These are phyloP conservation scores for Hydrochoerus hydrochaeris DNA, from an alignment of 2,113 vertebrate species.

Conservation along the genomic window DNA sequence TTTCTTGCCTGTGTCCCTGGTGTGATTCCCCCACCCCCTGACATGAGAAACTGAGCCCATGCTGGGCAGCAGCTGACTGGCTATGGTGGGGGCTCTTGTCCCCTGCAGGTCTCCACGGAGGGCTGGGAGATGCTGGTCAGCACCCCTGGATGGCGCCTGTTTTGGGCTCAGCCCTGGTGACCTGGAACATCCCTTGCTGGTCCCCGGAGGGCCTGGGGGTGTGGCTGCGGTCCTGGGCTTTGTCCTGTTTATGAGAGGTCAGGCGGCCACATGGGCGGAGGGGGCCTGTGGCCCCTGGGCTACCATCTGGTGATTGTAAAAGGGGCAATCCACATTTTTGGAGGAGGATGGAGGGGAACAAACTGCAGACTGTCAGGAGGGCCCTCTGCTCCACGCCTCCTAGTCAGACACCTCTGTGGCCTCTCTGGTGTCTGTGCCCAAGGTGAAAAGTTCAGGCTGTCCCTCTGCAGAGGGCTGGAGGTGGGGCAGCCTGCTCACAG, in stretches of 20 bases:
- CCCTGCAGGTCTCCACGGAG: neutral
- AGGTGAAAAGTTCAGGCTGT: slow-evolving; percentile 89
- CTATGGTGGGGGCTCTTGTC: neutral
- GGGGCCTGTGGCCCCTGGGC: slow-evolving; percentile 77
- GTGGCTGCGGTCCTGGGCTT: slow-evolving; percentile 67
- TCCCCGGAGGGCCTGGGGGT: slow-evolving; percentile 43
- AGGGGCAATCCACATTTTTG: slow-evolving; percentile 88
- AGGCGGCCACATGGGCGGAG: slow-evolving; percentile 83
- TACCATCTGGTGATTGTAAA: slow-evolving; percentile 96
- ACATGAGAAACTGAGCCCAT: neutral
- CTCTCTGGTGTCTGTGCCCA: slow-evolving; percentile 76
- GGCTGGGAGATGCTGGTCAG: neutral
- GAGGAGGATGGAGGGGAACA: slow-evolving; percentile 80
- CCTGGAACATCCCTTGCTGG: neutral
- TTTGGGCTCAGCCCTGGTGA: neutral
- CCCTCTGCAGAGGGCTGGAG: slow-evolving; percentile 77
- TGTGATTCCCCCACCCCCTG: no score
- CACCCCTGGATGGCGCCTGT: neutral
- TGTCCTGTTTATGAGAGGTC: slow-evolving; percentile 83
- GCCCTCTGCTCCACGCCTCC: slow-evolving; percentile 69
- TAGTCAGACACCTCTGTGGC: slow-evolving; percentile 83
- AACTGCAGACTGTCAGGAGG: slow-evolving; percentile 81
- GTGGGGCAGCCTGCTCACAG: slow-evolving; percentile 52
- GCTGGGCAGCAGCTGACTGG: neutral
- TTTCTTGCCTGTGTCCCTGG: neutral